These are phyloP conservation scores for Manis javanica DNA, from an alignment of 2,797 vertebrate species.

Conservation along the genomic window DNA sequence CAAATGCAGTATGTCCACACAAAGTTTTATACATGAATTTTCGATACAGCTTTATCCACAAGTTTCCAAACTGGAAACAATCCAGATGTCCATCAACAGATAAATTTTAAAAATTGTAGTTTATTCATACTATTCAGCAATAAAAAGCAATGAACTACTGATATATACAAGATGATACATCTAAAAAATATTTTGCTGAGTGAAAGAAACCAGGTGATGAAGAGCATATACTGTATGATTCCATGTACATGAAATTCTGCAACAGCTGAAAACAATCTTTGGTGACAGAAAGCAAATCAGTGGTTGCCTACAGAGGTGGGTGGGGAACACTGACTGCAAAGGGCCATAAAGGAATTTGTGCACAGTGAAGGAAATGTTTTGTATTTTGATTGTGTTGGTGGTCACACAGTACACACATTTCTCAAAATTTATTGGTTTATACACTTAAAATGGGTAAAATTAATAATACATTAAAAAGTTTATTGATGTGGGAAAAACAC, in stretches of 20 bases:
- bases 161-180: background rate
- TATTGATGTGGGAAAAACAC: slow-evolving; percentile 14
- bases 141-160: background rate
- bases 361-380: background rate
- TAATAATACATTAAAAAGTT: background rate
- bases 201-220: background rate
- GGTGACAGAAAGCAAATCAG: background rate
- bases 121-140: background rate
- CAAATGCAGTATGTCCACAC: background rate
- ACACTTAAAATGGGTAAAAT: background rate
- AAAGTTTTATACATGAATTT: background rate
- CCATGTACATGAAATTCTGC: background rate
- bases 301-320: background rate
- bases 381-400: background rate
- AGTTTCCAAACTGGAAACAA: background rate
- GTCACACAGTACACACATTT: background rate
- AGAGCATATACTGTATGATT: background rate
- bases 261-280: background rate
- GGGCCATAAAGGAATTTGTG: background rate
- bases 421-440: background rate
- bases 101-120: background rate
- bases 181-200: background rate
- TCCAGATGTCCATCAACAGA: background rate
- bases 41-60: background rate
- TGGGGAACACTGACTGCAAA: background rate